Evolutionary conservation across 2,888 invertebrate genomes (phyloP), one percentile per base, ranked within the genome.

Genomic region (Ophion costatus): DNA sequence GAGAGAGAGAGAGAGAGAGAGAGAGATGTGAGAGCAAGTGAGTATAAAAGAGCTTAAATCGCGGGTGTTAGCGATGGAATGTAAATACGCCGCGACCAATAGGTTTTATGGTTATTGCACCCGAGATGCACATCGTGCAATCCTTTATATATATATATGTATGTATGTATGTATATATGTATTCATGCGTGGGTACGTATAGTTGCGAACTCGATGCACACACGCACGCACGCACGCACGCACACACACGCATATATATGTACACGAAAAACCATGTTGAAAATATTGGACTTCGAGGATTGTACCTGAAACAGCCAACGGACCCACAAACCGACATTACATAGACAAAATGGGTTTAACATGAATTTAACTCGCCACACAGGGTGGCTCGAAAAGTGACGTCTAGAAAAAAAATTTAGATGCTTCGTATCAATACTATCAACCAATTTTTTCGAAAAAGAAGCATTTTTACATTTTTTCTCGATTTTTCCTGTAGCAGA

Each of bases 41-140:
- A 61, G 75, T 69, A 75, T 69, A 69, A 80, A 73, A 82, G 75
- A 80, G 64, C 74, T 70, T 74, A 83, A 83, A 83, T 83, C 74
- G 86, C 81, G 85, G 86, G 86, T 84, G 87, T 87, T 87, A 86
- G 87, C 88, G 83, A 84, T 88, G 89, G 89, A 90, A 91, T 90
- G 90, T 88, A 91, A 90, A 90, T 90, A 90, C 87, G 83, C 87
- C 87, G 88, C 87, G 89, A 88, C 88, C 89, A 88, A 90, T 91
- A 89, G 88, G 87, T 89, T 90, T 91, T 90, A 90, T 89, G 89
- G 87, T 88, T 90, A 90, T 90, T 89, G 86, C 89, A 79, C 80
- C 80, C 51, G 22, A 80, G 86, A 88, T 87, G 86, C 87, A 84
- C 85, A 69, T 66, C 82, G 71, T 38, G 38, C 38, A 38, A 38